These are phyloP conservation scores for Nomada ruficornis DNA, from an alignment of 2,888 invertebrate species.

Conservation along the genomic window DNA sequence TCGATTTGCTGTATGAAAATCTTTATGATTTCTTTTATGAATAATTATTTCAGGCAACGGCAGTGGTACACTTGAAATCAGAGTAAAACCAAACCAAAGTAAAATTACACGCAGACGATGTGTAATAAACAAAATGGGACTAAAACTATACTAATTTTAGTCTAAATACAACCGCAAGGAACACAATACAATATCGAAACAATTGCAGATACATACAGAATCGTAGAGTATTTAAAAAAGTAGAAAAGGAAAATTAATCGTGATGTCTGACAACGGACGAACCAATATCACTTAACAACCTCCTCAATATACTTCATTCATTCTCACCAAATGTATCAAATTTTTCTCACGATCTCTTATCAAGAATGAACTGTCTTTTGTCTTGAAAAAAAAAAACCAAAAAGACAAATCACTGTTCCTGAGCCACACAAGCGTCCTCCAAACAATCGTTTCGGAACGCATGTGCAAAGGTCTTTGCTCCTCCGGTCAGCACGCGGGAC, in stretches of 20 bases:
- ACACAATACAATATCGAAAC: too few relatives aligned
- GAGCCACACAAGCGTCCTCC: not conserved
- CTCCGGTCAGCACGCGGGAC: slow-evolving; percentile 32
- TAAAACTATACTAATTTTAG: too few relatives aligned
- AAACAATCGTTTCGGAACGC: slow-evolving; percentile 16
- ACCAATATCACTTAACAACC: slow-evolving; percentile 2
- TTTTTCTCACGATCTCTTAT: not conserved
- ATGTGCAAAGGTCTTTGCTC: slow-evolving; percentile 58
- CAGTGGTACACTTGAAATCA: not conserved
- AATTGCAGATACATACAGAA: too few relatives aligned
- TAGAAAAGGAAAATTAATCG: too few relatives aligned
- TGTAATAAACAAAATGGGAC: too few relatives aligned
- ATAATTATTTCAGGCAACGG: too few relatives aligned
- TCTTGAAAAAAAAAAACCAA: too few relatives aligned
- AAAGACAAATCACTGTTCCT: not conserved
- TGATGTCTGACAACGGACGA: not conserved
- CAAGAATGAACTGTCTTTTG: not conserved
- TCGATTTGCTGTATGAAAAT: slow-evolving; percentile 15
- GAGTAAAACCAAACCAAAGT: too few relatives aligned
- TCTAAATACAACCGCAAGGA: too few relatives aligned
- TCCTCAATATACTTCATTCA: not conserved
- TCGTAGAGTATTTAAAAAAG: too few relatives aligned
- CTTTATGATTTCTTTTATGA: not conserved
- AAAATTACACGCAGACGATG: too few relatives aligned
- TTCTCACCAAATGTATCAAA: not conserved